phyloP scores from a whole-genome alignment of 2,797 vertebrate genomes.

The Australoheros facetus region DNA sequence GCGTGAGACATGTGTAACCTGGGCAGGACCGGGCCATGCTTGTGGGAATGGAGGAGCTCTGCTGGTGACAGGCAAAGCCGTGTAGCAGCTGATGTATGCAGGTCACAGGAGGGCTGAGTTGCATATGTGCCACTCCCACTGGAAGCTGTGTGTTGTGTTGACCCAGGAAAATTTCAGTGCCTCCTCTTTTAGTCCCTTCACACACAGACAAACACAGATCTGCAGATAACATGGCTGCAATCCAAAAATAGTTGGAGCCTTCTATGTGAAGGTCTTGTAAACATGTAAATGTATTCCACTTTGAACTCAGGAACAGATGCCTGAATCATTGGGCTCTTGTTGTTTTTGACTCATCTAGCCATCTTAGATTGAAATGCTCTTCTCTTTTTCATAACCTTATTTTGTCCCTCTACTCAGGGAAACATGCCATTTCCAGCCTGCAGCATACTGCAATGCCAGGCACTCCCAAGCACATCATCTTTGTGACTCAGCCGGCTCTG shows the following conservation, averaged over 20 bases:
- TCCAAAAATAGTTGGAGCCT: background rate
- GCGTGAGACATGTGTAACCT: slow-evolving; percentile 62
- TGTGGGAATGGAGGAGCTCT: slow-evolving; percentile 37
- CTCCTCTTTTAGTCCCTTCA: slow-evolving; percentile 30
- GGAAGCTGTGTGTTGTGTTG: slow-evolving; percentile 50
- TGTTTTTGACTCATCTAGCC: slow-evolving; percentile 3
- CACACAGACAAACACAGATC: slow-evolving; percentile 25
- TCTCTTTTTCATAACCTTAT: slow-evolving; percentile 1
- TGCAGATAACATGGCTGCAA: slow-evolving; percentile 3
- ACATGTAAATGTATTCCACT: background rate
- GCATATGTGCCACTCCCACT: slow-evolving; percentile 56
- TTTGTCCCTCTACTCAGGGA: slow-evolving; percentile 32
- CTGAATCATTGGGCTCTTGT: background rate
- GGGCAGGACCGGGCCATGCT: slow-evolving; percentile 58
- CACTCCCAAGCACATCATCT: slow-evolving; percentile 37
- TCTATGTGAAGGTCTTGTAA: background rate
- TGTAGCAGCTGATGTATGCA: slow-evolving; percentile 48
- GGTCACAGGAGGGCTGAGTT: slow-evolving; percentile 69
- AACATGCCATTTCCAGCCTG: slow-evolving; percentile 52
- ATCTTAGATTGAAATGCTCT: slow-evolving; percentile 15
- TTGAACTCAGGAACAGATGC: background rate
- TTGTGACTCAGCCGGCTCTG: slow-evolving; percentile 58
- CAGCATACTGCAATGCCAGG: slow-evolving; percentile 33
- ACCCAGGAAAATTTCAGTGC: slow-evolving; percentile 41
- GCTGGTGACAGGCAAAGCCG: slow-evolving; percentile 37